phyloP scores from a whole-genome alignment of 2,888 invertebrate species.

The Hipparchia semele region DNA sequence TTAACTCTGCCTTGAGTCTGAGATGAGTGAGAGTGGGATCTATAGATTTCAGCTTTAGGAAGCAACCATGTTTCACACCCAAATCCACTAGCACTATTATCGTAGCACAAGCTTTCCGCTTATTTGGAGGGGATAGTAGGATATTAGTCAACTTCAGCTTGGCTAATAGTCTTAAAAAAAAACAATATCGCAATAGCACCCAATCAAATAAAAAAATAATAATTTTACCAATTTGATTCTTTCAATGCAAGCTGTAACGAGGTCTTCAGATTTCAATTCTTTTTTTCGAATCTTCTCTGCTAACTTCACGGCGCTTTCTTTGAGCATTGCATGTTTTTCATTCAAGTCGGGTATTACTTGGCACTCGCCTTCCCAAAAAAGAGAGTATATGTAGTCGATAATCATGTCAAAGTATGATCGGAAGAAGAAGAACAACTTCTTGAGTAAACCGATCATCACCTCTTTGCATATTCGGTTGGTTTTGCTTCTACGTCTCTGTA shows the following conservation, averaged over 20 bases:
- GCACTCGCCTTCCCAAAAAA: constrained; percentile 61
- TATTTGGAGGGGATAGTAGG: no score
- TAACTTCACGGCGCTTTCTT: constrained; percentile 86
- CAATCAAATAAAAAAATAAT: no score
- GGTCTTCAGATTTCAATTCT: constrained; percentile 85
- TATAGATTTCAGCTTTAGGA: no score
- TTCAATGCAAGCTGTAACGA: constrained; percentile 89
- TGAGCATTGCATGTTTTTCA: constrained; percentile 58
- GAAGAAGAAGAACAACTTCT: constrained; percentile 59
- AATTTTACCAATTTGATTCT: constrained; percentile 86
- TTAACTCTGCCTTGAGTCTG: no score
- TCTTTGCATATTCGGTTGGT: constrained; percentile 64
- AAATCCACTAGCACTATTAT: no score
- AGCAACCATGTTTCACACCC: no score
- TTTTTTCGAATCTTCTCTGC: constrained; percentile 86
- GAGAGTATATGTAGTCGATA: constrained; percentile 63
- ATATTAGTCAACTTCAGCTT: no score
- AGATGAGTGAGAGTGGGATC: no score
- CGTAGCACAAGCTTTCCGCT: no score
- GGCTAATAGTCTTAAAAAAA: no score
- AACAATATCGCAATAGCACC: no score
- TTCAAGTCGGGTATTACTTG: constrained; percentile 64
- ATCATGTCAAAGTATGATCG: constrained; percentile 63
- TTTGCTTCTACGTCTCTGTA: constrained; percentile 60
- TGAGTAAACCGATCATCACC: constrained; percentile 61